Evolutionary conservation across 2,113 vertebrate genomes (phyloP).

Genomic region (Dromas ardeola): DNA sequence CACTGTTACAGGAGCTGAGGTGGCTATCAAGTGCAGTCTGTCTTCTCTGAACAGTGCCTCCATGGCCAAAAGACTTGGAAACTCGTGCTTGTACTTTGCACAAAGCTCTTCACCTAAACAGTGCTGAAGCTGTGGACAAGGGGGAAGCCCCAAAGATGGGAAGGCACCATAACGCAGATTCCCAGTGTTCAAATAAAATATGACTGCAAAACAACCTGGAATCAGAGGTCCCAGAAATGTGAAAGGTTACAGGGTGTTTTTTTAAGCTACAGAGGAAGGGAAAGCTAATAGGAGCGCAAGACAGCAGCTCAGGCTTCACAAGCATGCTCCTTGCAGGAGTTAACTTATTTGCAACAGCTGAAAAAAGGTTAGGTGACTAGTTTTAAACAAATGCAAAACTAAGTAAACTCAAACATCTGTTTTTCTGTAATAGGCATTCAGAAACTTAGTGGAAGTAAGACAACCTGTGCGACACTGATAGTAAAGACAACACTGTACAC

Average conservation of each 20-base stretch:
- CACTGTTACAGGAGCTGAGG: conserved; percentile 44
- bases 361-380: background rate
- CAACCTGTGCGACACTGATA: background rate
- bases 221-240: background rate
- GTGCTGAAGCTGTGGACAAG: background rate
- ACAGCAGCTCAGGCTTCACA: background rate
- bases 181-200: background rate
- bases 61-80: background rate
- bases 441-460: background rate
- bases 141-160: background rate
- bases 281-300: background rate
- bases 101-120: background rate
- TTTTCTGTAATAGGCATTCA: background rate
- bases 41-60: conserved; percentile 9
- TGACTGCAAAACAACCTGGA: background rate
- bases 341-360: background rate
- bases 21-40: conserved; percentile 38
- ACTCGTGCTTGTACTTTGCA: background rate
- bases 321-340: background rate
- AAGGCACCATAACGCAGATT: background rate
- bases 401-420: background rate
- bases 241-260: background rate
- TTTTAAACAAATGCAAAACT: background rate
- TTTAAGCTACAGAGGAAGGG: background rate
- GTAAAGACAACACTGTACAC: background rate